Evolutionary conservation across 1,140 invertebrate species (phyloP).

Genomic region (Coptotermes formosanus): DNA sequence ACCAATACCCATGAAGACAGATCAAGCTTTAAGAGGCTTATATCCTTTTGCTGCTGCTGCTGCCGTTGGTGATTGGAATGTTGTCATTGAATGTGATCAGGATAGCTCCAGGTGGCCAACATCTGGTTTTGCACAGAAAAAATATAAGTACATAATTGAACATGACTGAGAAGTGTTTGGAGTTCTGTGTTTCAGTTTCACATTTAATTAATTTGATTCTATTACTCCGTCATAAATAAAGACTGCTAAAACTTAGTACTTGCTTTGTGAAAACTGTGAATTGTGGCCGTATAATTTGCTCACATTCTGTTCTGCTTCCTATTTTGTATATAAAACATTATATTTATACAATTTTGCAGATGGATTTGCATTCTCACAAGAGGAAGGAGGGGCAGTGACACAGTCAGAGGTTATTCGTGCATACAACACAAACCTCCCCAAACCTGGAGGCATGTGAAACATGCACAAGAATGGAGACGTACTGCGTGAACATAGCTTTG

Average conservation of each 20-base stretch:
- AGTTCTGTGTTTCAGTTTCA: too few species aligned
- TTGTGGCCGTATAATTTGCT: not conserved
- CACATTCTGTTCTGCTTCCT: not conserved
- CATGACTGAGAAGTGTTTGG: too few species aligned
- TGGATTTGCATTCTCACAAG: slow-evolving; percentile 99
- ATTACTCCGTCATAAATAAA: too few species aligned
- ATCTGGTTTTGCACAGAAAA: too few species aligned
- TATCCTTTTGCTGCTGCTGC: too few species aligned
- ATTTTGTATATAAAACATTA: not conserved
- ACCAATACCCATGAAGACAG: too few species aligned
- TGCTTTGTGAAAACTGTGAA: not conserved
- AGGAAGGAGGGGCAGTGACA: slow-evolving; percentile 91
- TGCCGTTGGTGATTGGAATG: too few species aligned
- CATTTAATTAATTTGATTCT: not conserved
- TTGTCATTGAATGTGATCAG: too few species aligned
- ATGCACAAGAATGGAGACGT: not conserved
- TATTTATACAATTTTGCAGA: slow-evolving; percentile 58
- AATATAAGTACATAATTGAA: too few species aligned
- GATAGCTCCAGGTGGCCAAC: too few species aligned
- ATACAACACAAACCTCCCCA: slow-evolving; percentile 87
- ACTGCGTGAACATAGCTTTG: not conserved
- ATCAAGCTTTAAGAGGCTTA: too few species aligned
- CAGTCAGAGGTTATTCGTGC: slow-evolving; percentile 90
- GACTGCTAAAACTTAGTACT: not conserved
- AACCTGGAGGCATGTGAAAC: slow-evolving; percentile 71